These are phyloP conservation scores for Iphiclides podalirius DNA, from an alignment of 2,888 invertebrate species.

Conservation along the genomic window DNA sequence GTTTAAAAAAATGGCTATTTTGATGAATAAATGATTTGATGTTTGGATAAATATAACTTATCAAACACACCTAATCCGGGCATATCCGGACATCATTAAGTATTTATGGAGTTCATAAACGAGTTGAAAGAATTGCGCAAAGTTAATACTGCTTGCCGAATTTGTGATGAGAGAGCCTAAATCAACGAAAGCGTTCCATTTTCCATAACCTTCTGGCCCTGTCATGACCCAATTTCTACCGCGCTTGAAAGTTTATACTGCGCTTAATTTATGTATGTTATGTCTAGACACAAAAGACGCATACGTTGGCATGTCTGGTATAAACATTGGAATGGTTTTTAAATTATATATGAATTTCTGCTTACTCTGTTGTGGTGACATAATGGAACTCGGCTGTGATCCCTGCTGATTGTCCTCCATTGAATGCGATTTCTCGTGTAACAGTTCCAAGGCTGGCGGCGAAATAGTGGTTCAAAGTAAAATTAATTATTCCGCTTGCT, in stretches of 20 bases:
- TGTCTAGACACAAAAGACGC: neutral
- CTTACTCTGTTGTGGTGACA: slow-evolving; percentile 73
- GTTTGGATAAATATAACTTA: too few relatives aligned
- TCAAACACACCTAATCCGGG: too few relatives aligned
- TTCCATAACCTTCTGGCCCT: neutral
- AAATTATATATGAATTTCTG: too few relatives aligned
- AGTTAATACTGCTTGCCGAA: too few relatives aligned
- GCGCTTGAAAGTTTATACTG: neutral
- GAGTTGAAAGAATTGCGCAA: too few relatives aligned
- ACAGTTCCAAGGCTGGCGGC: slow-evolving; percentile 83
- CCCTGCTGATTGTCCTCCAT: slow-evolving; percentile 69
- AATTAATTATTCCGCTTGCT: slow-evolving; percentile 7
- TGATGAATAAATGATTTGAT: too few relatives aligned
- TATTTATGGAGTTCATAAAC: too few relatives aligned
- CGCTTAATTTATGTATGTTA: neutral
- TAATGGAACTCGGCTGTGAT: slow-evolving; percentile 67
- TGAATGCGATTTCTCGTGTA: slow-evolving; percentile 81
- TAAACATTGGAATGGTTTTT: too few relatives aligned
- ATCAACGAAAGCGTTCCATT: neutral
- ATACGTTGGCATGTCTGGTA: too few relatives aligned
- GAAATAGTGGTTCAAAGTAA: slow-evolving; percentile 6
- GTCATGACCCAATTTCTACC: neutral
- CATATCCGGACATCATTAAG: too few relatives aligned
- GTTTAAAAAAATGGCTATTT: too few relatives aligned
- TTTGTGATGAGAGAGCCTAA: too few relatives aligned